Base-by-base conservation (phyloP, 2,797 vertebrate genomes). In the Leptoclinus maculatus region DNA sequence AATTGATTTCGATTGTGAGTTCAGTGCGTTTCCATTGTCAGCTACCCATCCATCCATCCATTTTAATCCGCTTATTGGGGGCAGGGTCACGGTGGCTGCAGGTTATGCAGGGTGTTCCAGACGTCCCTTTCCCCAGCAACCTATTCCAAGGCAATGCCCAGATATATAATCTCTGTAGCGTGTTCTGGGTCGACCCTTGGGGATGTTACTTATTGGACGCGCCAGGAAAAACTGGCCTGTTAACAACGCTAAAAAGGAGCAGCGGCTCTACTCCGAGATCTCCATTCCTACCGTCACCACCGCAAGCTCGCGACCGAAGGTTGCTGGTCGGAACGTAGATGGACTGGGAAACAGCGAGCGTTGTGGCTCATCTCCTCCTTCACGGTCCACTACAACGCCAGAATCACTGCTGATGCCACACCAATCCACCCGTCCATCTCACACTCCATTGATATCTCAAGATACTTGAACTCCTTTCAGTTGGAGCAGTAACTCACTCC, bases 1-100 rank as follows among this genome's bases (percentile, higher is more conserved):
- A 41, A 21, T 76, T 70, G 29, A 53, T 38, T 79, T 66, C 45
- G 16, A 56, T 29, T 23, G 36, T 9, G 66, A 56, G 47, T 62
- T n/a, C 12, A 27, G 4, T 27, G 21, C 13, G 36, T 64, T 51
- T 27, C 4, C 54, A 32, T 12, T 29, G n/a, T 47, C 53, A 51
- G 21, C 23, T 12, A 74, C 49, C 2, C 12, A 60, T 62, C 36
- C 58, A 60, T 62, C 36, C 58, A 54, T 54, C 51, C 51, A 54
- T n/a, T 23, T 21, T 21, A 32, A 36, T 34, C 54, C 7, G 4
- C 57, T 59, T 38, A 36, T 3, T 3, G 10, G 21, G 21, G 34
- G 16, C 27, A 3, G 16, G 6, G 27, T 53, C 12, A 5, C 12
- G 8, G 27, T 16, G 27, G 19, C 17, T 34, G 19, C 32, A 58